Evolutionary conservation across 1,140 invertebrate genomes (phyloP), one percentile per base, ranked within the genome.

Genomic region (Tyrophagus putrescentiae): DNA sequence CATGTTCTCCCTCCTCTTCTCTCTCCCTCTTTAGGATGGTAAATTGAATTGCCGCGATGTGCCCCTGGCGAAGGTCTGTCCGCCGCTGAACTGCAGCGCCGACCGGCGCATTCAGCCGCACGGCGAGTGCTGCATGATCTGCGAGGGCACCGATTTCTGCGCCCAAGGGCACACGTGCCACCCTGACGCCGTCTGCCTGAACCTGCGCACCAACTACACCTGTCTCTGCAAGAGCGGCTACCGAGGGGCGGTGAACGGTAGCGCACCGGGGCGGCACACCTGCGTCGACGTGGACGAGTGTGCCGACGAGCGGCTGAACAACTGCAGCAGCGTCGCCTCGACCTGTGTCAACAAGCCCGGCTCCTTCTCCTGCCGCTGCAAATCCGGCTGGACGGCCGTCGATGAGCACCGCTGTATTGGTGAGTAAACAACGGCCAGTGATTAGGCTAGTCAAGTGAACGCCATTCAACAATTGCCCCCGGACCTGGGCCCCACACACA

Each of bases 81-180:
- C 87, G 27, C 73, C 77, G 63, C 75, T 92, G 59, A 77, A 81
- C n/a, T 93, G 88, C 77, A 80, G 83, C 53, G 72, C 76, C 25
- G 76, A 78, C 36, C 78, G 87, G 68, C 84, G 86, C 72, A 81
- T 90, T 66, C 79, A 79, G 65, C 82, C 86, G 36, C 80, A 82
- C 27, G 85, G 82, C 53, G 82, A 90, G 70, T 93, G 88, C 72
- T 93, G 87, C 75, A 87, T 86, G 72, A 85, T 87, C 69, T 93
- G 88, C 73, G 82, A 74, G 87, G 86, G 84, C 65, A 83, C 84
- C 68, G 85, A 91, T 76, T 89, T 88, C 75, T 91, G 87, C 76
- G 81, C 80, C 63, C 61, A 83, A 74, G 86, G 85, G 54, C 82
- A 86, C 72, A 77, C 79, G 65, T 88, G 85, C 72, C 84, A 88